Evolutionary conservation across 2,888 invertebrate species (phyloP).

Genomic region (Hydraecia micacea): DNA sequence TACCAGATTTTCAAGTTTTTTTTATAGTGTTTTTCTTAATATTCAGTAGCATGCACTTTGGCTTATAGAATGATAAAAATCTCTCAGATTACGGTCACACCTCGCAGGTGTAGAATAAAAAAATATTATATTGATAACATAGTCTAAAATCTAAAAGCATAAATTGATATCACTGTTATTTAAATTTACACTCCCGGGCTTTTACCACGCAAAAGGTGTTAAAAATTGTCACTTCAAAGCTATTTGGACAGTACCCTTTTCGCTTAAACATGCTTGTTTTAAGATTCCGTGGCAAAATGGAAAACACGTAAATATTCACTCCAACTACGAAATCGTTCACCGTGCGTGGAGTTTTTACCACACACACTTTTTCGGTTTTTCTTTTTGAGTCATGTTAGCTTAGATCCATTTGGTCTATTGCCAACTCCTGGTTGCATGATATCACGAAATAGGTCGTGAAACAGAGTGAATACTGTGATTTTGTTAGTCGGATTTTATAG

Average conservation of each 20-base stretch:
- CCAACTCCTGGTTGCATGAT: constrained; percentile 6
- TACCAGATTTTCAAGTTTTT: not conserved
- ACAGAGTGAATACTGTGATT: not conserved
- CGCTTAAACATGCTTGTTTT: not conserved
- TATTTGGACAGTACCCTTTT: not conserved
- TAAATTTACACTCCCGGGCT: not conserved
- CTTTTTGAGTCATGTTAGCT: not conserved
- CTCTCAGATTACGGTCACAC: not conserved
- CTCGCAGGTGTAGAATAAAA: not conserved
- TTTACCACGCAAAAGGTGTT: not conserved
- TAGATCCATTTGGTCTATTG: not conserved
- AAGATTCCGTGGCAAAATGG: not conserved
- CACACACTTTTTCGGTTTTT: not conserved
- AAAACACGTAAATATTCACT: not conserved
- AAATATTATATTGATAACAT: not conserved
- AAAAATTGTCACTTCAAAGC: not conserved
- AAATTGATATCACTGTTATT: constrained; percentile 2
- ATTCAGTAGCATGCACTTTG: not conserved
- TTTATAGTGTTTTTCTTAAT: not conserved
- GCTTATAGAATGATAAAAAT: not conserved
- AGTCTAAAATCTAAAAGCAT: not conserved
- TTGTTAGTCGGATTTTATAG: constrained; percentile 17
- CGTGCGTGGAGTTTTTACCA: not conserved
- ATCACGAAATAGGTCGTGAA: constrained; percentile 20
- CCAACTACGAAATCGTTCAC: not conserved